Base-by-base conservation (phyloP, 1,140 invertebrate species). In the Potamilus streckersoni region DNA sequence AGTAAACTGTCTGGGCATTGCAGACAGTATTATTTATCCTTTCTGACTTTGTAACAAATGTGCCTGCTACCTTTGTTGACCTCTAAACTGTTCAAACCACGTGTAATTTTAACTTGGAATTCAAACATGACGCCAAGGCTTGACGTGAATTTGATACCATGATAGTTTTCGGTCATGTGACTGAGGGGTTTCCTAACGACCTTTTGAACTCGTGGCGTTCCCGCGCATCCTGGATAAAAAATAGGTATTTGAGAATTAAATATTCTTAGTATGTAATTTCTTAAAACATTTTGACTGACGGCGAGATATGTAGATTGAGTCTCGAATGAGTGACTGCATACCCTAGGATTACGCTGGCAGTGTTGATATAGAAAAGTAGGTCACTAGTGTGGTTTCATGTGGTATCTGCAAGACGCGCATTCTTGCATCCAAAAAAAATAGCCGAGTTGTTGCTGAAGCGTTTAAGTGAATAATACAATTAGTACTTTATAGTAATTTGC, bases 121-220 rank as follows among this genome's bases (percentile, higher is more conserved):
- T 85, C 83, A 85, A 85, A 85, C 83, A 82, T 80, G 83, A 84
- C 84, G 83, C 82, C 83, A 80, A 85, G 80, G 80, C 82, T 80
- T 81, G 74, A 78, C 79, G 79, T 82, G 79, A 81, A 80, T 82
- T 82, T 80, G 83, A 82, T 80, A 83, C 82, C 86, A 85, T 87
- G 82, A 84, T 86, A 71, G 69, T 82, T 78, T 79, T 74, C 63
- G 81, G 82, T 88, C 87, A 88, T 85, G 85, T 88, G 87, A 87
- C 82, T 82, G 75, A 66, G 80, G 82, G 77, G 72, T 83, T 81
- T 81, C 74, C 79, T 78, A 63, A 67, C 84, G 83, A 87, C 85
- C 85, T 82, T 83, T 84, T 87, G 83, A 87, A 85, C 86, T 83
- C 81, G 70, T 63, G 62, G 70, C 76, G 80, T 85, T 86, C 83